Evolutionary conservation across 1,140 invertebrate genomes (phyloP), one percentile per base, ranked within the genome.

Genomic region (Pectinophora gossypiella): DNA sequence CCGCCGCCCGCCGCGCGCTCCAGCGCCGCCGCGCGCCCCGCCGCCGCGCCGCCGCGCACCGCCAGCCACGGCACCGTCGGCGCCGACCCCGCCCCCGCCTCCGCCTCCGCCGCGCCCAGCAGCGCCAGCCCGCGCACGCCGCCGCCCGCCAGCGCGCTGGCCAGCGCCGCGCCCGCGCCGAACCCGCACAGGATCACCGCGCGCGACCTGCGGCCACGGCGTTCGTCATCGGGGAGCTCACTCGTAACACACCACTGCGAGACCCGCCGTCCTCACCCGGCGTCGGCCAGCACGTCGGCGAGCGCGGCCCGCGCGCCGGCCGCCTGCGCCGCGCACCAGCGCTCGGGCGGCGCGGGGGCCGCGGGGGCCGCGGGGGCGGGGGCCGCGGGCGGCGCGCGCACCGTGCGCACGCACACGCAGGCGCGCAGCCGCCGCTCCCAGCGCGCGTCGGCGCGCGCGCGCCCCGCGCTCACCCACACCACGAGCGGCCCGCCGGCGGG

Each of bases 401-500:
- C 36, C 40, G 38, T 6, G 43, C 23, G 40, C 36, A 3, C 64
- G 63, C 61, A 45, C 20, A 58, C 62, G 60, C 50, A 78, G 6
- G 59, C 40, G 65, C 65, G 54, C 49, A 77, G 64, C 1, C 68
- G 72, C 53, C 68, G 64, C 49, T 22, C 18, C 70, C 68, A 73
- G 48, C 72, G 70, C 38, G 32, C 52, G 36, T 61, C 68, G 27
- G 18, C 51, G 19, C 56, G 43, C 40, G 21, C 57, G 54, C 42
- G 38, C 13, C 59, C 68, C 51, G 56, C 38, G 49, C 59, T 40
- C 60, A 59, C 61, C 72, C 65, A 64, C 48, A 62, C 56, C 15
- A 43, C 36, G 43, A 76, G 55, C 67, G 63, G 16, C 59, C 59
- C 10, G 56, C 15, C 44, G 38, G 55, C 9, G 66, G 60, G 21